These are phyloP conservation scores for Sphaeramia orbicularis DNA, from an alignment of 2,797 vertebrate genomes.

Conservation along the genomic window DNA sequence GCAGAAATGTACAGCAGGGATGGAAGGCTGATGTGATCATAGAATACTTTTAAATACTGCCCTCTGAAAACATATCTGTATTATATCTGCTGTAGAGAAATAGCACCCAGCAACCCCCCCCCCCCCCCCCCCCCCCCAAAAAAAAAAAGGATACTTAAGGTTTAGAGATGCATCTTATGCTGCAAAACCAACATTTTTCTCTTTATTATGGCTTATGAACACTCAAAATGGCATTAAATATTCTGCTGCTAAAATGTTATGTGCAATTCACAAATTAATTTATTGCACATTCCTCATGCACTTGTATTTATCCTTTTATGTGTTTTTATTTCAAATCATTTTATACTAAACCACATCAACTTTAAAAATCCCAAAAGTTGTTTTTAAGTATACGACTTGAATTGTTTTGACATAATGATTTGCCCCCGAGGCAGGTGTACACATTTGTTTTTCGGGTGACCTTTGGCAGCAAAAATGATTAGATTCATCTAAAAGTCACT, in stretches of 20 bases:
- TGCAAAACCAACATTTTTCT: neutral
- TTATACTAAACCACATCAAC: neutral
- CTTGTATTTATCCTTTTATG: neutral
- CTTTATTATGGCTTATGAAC: slow-evolving; percentile 11
- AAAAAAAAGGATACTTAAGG: neutral
- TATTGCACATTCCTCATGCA: slow-evolving; percentile 49
- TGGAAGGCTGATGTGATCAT: neutral
- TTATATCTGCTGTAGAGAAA: neutral
- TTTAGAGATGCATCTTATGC: neutral
- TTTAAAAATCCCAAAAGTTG: neutral
- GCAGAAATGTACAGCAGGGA: neutral
- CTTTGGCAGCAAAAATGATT: neutral
- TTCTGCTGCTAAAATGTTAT: neutral
- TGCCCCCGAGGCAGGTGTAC: neutral
- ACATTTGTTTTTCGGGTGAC: neutral
- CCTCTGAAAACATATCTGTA: neutral
- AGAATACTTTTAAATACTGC: neutral
- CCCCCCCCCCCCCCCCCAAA: no score
- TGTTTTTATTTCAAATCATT: slow-evolving; percentile 14
- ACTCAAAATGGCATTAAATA: slow-evolving; percentile 15
- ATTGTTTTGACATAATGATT: neutral
- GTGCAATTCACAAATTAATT: slow-evolving; percentile 5
- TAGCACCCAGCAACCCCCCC: slow-evolving; percentile 1
- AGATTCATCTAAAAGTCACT: neutral
- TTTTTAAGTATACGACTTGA: slow-evolving; percentile 1